Evolutionary conservation across 2,797 vertebrate genomes (phyloP), one percentile per base, ranked within the genome.

Genomic region (Pagetopsis macropterus): DNA sequence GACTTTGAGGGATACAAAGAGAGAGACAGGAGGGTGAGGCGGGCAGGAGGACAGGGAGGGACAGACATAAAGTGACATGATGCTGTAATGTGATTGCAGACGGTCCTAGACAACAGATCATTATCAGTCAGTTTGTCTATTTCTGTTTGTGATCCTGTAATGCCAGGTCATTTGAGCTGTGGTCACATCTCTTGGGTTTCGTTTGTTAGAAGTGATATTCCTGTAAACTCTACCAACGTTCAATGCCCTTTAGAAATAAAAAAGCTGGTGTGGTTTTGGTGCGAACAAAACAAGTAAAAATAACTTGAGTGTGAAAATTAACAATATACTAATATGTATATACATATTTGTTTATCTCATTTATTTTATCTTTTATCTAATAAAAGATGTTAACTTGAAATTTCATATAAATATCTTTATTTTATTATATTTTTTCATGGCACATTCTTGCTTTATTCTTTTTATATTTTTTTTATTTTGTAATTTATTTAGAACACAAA

Each of bases 1-100:
- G 90, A 95, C 94, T 37, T 95, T 45, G 31, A 74, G 80, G 76
- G 73, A 19, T 13, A 57, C 17, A 81, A 40, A 80, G 58, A 71
- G 7, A 76, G 49, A 68, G 41, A 37, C 33, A 37, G 33, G 33
- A 69, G 15, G 66, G 27, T 5, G 0, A n/a, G 49, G 27, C 14
- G 31, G 58, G 61, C 57, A 16, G 19, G 43, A 9, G 37, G 15
- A 41, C 5, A 70, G 33, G 27, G 12, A 41, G 8, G n/a, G 8
- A 59, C 48, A 41, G 31, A 65, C n/a, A 52, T 37, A 51, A 16
- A 37, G 45, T 14, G 10, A 40, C 31, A 49, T 9, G 9, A 10
- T 54, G 31, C 11, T 23, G 48, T 27, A 27, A 51, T 12, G 19
- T 56, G 43, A 16, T 45, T 46, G 43, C 19, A 66, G 44, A 10